Evolutionary conservation across 2,888 invertebrate genomes (phyloP).

Genomic region (Suillia variegata): DNA sequence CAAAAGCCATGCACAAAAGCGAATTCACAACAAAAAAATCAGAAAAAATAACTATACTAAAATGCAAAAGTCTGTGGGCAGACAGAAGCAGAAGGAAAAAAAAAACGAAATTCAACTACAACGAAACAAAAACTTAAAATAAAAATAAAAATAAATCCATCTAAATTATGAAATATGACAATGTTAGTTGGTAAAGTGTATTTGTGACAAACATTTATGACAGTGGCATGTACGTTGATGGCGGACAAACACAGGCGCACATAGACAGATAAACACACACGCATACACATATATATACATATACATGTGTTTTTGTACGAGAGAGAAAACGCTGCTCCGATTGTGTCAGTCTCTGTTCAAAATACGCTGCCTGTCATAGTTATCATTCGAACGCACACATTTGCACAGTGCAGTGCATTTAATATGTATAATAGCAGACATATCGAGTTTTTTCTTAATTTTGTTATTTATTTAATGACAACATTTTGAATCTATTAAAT

Average conservation of each 20-base stretch:
- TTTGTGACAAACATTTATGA: not conserved
- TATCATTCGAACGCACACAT: too few species aligned
- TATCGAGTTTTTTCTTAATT: too few species aligned
- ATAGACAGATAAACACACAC: not conserved
- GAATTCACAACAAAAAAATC: not conserved
- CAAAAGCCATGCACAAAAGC: not conserved
- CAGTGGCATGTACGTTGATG: too few species aligned
- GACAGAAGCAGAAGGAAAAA: not conserved
- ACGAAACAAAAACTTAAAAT: too few species aligned
- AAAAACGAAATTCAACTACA: not conserved
- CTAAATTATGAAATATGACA: constrained; percentile 1
- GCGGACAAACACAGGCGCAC: not conserved
- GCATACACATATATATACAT: not conserved
- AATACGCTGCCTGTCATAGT: too few species aligned
- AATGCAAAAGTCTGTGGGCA: not conserved
- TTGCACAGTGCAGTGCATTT: too few species aligned
- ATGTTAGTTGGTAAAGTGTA: not conserved
- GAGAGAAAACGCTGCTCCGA: too few species aligned
- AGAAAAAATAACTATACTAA: not conserved
- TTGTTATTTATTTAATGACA: too few species aligned
- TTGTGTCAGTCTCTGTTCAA: too few species aligned
- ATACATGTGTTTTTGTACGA: too few species aligned
- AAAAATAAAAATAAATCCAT: constrained; percentile 1
- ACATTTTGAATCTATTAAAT: too few species aligned
- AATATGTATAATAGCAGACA: too few species aligned